Conservation (phyloP, 2,888 invertebrate genomes). For the Cheilosia soror region DNA sequence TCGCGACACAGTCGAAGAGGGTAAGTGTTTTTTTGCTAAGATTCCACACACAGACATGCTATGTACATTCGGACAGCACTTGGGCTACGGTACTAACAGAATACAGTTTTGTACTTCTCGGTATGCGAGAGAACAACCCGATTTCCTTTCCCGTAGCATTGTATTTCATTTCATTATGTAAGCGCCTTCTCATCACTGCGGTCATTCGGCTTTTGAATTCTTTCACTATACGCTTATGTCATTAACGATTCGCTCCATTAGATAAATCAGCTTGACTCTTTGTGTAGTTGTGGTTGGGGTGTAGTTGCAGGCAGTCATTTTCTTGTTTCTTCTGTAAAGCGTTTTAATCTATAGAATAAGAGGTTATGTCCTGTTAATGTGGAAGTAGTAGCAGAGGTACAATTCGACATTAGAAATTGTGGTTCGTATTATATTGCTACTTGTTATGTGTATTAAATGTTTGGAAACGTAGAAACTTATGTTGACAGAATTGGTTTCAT, state of each 20-base stretch:
- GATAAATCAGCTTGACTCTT: slow-evolving; percentile 3
- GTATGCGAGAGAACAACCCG: background rate
- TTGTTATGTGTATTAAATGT: no score
- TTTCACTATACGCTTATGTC: slow-evolving; percentile 35
- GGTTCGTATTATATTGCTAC: no score
- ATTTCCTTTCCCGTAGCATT: background rate
- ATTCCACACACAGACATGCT: slow-evolving; percentile 12
- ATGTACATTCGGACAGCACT: slow-evolving; percentile 54
- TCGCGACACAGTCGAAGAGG: slow-evolving; percentile 83
- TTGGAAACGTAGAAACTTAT: no score
- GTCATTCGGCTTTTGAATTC: slow-evolving; percentile 19
- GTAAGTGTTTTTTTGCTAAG: slow-evolving; percentile 77
- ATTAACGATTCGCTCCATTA: slow-evolving; percentile 30
- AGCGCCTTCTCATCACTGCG: slow-evolving; percentile 3
- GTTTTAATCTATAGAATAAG: background rate
- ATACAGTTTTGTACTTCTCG: slow-evolving; percentile 34
- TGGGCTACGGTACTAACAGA: slow-evolving; percentile 54
- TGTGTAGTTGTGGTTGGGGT: slow-evolving; percentile 6
- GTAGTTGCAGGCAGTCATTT: background rate
- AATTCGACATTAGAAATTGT: no score
- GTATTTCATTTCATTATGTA: slow-evolving; percentile 36
- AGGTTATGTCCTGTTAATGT: no score
- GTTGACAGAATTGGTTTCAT: no score
- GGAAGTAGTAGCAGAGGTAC: background rate
- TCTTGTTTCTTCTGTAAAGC: background rate